phyloP scores from a whole-genome alignment of 2,888 invertebrate species.

The Salticus scenicus region DNA sequence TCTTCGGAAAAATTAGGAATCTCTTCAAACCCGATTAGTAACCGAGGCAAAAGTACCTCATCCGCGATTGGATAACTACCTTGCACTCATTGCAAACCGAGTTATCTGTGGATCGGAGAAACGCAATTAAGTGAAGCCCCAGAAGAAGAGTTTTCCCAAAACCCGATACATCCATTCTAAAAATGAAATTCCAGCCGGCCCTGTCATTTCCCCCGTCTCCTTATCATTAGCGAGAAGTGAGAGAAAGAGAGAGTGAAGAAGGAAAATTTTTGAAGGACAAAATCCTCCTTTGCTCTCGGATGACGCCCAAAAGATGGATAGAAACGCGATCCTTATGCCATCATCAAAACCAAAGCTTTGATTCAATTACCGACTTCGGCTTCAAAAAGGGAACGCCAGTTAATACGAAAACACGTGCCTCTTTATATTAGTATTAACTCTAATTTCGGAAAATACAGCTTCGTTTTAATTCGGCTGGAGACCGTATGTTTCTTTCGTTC shows the following conservation, averaged over 20 bases:
- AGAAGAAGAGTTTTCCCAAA: slow-evolving; percentile 8
- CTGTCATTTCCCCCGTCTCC: slow-evolving; percentile 18
- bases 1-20: neutral
- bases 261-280: slow-evolving; percentile 31
- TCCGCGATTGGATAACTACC: slow-evolving; percentile 5
- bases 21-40: slow-evolving; percentile 10
- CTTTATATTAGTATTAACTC: slow-evolving; percentile 67
- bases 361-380: slow-evolving; percentile 52
- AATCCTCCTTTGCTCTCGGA: slow-evolving; percentile 27
- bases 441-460: slow-evolving; percentile 47
- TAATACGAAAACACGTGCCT: slow-evolving; percentile 46
- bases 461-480: slow-evolving; percentile 64
- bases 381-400: slow-evolving; percentile 27
- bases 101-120: neutral
- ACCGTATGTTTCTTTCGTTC: slow-evolving; percentile 49
- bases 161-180: slow-evolving; percentile 23
- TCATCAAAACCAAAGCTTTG: slow-evolving; percentile 59
- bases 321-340: slow-evolving; percentile 40
- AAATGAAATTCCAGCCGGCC: slow-evolving; percentile 31
- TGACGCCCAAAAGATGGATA: slow-evolving; percentile 58
- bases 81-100: slow-evolving; percentile 6
- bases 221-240: slow-evolving; percentile 27
- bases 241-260: slow-evolving; percentile 6
- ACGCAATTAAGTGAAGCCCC: neutral
- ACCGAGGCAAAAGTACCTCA: neutral